Evolutionary conservation across 2,113 vertebrate species (phyloP).

Genomic region (Spizaetus ornatus): DNA sequence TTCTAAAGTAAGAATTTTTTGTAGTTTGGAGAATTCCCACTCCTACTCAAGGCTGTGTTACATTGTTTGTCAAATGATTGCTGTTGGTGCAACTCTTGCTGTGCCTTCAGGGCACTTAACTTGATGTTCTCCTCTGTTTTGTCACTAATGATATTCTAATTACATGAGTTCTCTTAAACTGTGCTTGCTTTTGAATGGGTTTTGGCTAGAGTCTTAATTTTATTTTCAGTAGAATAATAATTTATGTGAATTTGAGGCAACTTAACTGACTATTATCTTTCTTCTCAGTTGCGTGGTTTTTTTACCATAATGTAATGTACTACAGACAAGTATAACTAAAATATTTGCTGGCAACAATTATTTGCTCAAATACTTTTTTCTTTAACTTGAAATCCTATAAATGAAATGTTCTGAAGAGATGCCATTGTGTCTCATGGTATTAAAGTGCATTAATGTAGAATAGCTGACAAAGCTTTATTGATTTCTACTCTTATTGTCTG

Average conservation of each 20-base stretch:
- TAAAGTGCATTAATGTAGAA: not conserved
- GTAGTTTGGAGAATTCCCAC: not conserved
- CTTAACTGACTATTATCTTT: not conserved
- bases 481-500: not conserved
- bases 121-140: not conserved
- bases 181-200: not conserved
- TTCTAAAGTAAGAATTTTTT: constrained; percentile 86
- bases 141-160: not conserved
- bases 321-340: not conserved
- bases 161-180: not conserved
- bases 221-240: not conserved
- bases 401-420: not conserved
- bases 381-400: not conserved
- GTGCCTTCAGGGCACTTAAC: not conserved
- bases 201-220: not conserved
- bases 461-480: not conserved
- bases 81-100: not conserved
- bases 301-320: not conserved
- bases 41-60: not conserved
- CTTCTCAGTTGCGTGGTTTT: not conserved
- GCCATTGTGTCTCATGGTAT: not conserved
- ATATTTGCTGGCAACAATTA: not conserved
- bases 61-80: not conserved
- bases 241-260: not conserved
- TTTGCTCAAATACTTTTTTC: not conserved